Conservation (phyloP, 2,888 invertebrate species). For the Chironomus tentans region DNA sequence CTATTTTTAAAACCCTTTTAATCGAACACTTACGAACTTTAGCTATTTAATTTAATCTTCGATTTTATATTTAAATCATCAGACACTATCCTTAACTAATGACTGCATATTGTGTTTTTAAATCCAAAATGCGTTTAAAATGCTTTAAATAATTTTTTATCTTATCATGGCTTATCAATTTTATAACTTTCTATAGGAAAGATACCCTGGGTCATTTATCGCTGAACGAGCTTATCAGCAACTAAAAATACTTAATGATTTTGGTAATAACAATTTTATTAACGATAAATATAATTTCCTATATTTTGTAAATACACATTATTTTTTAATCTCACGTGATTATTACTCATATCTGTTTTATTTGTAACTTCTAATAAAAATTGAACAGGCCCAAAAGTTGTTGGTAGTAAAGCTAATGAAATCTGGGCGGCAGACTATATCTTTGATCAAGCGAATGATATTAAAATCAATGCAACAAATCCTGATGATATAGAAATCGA, state of each 20-base stretch:
- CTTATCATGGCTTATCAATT: background rate
- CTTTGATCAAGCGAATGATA: background rate
- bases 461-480: background rate
- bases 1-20: too few relatives aligned
- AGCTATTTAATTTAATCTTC: too few relatives aligned
- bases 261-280: constrained; percentile 9
- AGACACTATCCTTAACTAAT: too few relatives aligned
- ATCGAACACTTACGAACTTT: too few relatives aligned
- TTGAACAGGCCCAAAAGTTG: constrained; percentile 5
- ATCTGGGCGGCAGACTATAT: background rate
- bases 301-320: background rate
- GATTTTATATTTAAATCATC: too few relatives aligned
- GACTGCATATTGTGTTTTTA: too few relatives aligned
- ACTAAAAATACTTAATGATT: background rate
- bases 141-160: too few relatives aligned
- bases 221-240: constrained; percentile 9
- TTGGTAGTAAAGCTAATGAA: constrained; percentile 16
- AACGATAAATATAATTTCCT: too few relatives aligned
- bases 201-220: constrained; percentile 15
- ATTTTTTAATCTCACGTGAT: background rate
- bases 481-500: background rate
- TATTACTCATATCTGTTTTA: background rate
- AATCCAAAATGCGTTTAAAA: too few relatives aligned
- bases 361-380: background rate
- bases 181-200: background rate